Evolutionary conservation across 2,888 invertebrate genomes (phyloP).

Genomic region (Agelastica alni): DNA sequence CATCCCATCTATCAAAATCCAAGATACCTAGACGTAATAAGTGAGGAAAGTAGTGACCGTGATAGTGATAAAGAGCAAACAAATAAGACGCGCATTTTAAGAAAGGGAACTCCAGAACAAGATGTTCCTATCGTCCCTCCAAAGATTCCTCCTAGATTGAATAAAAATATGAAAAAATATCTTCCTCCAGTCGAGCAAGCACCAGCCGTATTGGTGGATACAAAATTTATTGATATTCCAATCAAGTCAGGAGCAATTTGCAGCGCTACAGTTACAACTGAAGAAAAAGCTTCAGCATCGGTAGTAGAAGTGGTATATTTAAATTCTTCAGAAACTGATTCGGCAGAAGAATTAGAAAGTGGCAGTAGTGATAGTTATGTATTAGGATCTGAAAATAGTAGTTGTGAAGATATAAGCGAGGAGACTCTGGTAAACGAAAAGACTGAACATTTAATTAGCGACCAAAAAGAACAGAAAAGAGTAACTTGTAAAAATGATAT

Average conservation of each 20-base stretch:
- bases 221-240: conserved; percentile 58
- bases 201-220: conserved; percentile 60
- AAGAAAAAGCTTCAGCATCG: conserved; percentile 48
- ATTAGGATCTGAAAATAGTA: conserved; percentile 20
- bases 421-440: conserved; percentile 4
- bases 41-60: conserved; percentile 66
- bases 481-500: not conserved
- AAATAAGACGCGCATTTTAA: conserved; percentile 42
- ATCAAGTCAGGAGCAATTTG: conserved; percentile 61
- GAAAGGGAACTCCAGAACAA: conserved; percentile 46
- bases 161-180: conserved; percentile 24
- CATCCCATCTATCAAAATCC: conserved; percentile 65
- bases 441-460: conserved; percentile 6
- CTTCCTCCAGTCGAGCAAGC: conserved; percentile 33
- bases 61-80: conserved; percentile 59
- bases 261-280: conserved; percentile 51
- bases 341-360: conserved; percentile 30
- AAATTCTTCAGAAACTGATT: conserved; percentile 49
- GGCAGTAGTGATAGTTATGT: conserved; percentile 29
- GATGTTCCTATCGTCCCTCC: conserved; percentile 30
- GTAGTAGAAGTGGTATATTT: conserved; percentile 70
- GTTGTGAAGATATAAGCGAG: conserved; percentile 25
- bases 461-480: not conserved
- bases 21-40: conserved; percentile 75
- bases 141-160: conserved; percentile 14